Percentiles rank a stretch among this genome's conserved stretches.
Evolutionary conservation across 2,797 vertebrate species (phyloP).

Genomic region (Coccyzus lansbergi): DNA sequence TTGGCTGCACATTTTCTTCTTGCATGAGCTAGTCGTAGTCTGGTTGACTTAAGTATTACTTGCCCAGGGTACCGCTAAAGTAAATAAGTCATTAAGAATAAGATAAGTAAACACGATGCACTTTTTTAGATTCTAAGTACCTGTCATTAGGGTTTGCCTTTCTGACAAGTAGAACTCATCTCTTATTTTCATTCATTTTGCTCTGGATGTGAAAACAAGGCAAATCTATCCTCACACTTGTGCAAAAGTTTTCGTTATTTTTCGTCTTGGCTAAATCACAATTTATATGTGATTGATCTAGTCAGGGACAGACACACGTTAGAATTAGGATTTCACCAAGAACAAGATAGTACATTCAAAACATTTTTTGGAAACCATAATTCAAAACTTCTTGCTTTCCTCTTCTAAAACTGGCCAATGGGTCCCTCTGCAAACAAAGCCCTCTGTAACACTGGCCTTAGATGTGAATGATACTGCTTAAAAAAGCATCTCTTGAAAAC

Average conservation of each 20-base stretch:
- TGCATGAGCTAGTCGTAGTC: conserved; percentile 81
- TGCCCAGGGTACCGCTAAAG: conserved; percentile 92
- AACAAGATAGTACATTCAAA: background rate
- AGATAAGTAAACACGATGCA: background rate
- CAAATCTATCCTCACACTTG: background rate
- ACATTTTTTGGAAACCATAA: background rate
- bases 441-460: background rate
- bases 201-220: background rate
- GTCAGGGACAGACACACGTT: background rate
- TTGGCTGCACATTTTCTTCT: conserved; percentile 77
- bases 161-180: background rate
- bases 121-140: background rate
- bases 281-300: background rate
- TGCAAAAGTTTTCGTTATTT: background rate
- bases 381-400: background rate
- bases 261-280: background rate
- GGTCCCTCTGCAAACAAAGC: background rate
- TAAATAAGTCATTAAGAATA: conserved; percentile 27
- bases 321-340: background rate
- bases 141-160: background rate
- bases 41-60: conserved; percentile 92
- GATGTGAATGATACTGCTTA: background rate
- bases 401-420: background rate
- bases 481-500: background rate
- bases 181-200: background rate